These are phyloP conservation scores for Frankliniella intonsa DNA, from an alignment of 2,888 invertebrate species.

Conservation along the genomic window DNA sequence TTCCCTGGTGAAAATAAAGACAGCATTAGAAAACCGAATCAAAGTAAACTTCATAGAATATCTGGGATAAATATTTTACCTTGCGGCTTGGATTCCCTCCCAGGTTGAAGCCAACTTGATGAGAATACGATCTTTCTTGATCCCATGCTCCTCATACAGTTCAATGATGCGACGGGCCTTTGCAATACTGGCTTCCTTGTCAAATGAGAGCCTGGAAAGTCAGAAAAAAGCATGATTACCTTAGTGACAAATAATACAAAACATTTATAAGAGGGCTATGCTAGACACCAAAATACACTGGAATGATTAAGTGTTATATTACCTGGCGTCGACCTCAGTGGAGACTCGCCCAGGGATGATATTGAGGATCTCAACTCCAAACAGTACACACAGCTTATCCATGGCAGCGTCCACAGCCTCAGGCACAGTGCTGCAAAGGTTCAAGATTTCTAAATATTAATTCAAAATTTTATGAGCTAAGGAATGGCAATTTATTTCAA, in stretches of 20 bases:
- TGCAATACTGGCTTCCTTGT: constrained; percentile 82
- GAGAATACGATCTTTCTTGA: constrained; percentile 86
- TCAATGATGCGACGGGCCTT: constrained; percentile 85
- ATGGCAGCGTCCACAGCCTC: constrained; percentile 79
- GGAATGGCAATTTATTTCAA: neutral
- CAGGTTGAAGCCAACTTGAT: constrained; percentile 98
- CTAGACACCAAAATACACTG: constrained; percentile 12
- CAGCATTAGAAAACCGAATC: constrained; percentile 33
- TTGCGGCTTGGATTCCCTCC: constrained; percentile 99
- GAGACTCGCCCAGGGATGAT: constrained; percentile 96
- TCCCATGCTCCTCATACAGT: constrained; percentile 84
- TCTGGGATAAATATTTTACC: constrained; percentile 52
- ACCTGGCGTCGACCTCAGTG: constrained; percentile 94
- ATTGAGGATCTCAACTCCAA: constrained; percentile 95
- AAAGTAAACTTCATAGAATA: neutral
- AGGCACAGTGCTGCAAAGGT: constrained; percentile 55
- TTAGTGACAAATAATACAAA: neutral
- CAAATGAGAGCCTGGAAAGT: constrained; percentile 76
- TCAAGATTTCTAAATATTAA: neutral
- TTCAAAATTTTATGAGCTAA: too few species aligned
- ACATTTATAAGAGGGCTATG: neutral
- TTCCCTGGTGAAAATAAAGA: constrained; percentile 55
- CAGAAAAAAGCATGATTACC: neutral
- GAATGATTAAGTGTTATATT: constrained; percentile 39
- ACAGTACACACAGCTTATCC: constrained; percentile 91